These are phyloP conservation scores for Drosophila leonis DNA, from an alignment of 2,888 invertebrate species.

Conservation along the genomic window DNA sequence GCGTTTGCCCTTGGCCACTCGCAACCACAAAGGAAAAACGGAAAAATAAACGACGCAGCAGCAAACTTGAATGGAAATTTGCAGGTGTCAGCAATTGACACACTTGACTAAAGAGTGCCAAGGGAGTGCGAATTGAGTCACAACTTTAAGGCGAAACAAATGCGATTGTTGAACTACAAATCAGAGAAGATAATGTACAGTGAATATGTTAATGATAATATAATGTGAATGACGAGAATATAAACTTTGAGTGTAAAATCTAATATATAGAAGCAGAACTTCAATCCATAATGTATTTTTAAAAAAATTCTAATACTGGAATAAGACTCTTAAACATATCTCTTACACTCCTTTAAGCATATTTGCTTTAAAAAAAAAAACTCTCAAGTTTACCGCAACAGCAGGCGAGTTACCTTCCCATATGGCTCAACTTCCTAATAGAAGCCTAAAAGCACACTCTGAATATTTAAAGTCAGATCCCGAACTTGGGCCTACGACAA, in stretches of 20 bases:
- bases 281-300: too few species aligned
- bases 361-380: constrained; percentile 23
- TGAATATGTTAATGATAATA: not conserved
- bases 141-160: not conserved
- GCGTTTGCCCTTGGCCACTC: constrained; percentile 27
- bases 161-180: not conserved
- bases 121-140: constrained; percentile 11
- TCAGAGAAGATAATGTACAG: too few species aligned
- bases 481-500: constrained; percentile 7
- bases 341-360: not conserved
- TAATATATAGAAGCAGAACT: not conserved
- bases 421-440: constrained; percentile 35
- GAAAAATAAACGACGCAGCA: not conserved
- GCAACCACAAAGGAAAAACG: constrained; percentile 35
- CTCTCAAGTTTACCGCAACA: constrained; percentile 44
- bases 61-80: constrained; percentile 14
- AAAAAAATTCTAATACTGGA: too few species aligned
- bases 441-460: constrained; percentile 61
- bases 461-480: constrained; percentile 63
- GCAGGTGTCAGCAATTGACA: constrained; percentile 59
- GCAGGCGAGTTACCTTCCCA: constrained; percentile 22
- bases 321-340: not conserved
- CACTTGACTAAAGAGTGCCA: constrained; percentile 30
- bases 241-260: not conserved
- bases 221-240: not conserved